A percentile compares a stretch with the other conserved stretches of the same genome.
Evolutionary conservation across 1,140 invertebrate species (phyloP).

Genomic region (Neodiprion pinetum): DNA sequence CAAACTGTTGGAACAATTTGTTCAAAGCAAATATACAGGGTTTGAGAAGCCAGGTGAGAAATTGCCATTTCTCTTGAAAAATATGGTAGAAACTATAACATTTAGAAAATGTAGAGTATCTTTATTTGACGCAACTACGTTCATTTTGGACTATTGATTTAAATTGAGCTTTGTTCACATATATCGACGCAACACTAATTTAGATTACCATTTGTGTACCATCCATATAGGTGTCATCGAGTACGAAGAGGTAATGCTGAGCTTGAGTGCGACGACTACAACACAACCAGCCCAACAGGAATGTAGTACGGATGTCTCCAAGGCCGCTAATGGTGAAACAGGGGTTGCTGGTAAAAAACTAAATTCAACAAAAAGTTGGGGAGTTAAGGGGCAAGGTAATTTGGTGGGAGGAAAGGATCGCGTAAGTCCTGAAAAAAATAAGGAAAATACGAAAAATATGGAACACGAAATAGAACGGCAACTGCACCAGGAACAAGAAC

Average conservation of each 20-base stretch:
- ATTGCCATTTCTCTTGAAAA: constrained; percentile 6
- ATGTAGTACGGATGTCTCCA: constrained; percentile 39
- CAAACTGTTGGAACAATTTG: constrained; percentile 89
- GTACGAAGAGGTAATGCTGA: constrained; percentile 66
- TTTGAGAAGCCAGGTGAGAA: constrained; percentile 85
- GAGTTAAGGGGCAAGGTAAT: constrained; percentile 53
- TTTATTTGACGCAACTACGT: constrained; percentile 7
- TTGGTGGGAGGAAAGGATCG: constrained; percentile 44
- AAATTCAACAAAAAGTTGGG: constrained; percentile 56
- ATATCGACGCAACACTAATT: too few relatives aligned
- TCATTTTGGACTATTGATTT: too few relatives aligned
- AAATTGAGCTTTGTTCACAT: too few relatives aligned
- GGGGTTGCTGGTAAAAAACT: constrained; percentile 60
- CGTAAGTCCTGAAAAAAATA: constrained; percentile 51
- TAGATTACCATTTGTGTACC: too few relatives aligned
- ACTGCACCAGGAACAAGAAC: constrained; percentile 43
- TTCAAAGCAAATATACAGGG: constrained; percentile 89
- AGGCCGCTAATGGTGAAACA: constrained; percentile 58
- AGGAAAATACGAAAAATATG: constrained; percentile 45
- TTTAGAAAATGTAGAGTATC: neutral
- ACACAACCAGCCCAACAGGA: constrained; percentile 43
- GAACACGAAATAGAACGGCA: constrained; percentile 36
- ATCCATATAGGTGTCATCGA: constrained; percentile 48
- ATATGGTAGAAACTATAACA: constrained; percentile 12
- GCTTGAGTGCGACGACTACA: constrained; percentile 39